Base-by-base conservation (phyloP, 2,113 vertebrate genomes). In the Grammomys surdaster region DNA sequence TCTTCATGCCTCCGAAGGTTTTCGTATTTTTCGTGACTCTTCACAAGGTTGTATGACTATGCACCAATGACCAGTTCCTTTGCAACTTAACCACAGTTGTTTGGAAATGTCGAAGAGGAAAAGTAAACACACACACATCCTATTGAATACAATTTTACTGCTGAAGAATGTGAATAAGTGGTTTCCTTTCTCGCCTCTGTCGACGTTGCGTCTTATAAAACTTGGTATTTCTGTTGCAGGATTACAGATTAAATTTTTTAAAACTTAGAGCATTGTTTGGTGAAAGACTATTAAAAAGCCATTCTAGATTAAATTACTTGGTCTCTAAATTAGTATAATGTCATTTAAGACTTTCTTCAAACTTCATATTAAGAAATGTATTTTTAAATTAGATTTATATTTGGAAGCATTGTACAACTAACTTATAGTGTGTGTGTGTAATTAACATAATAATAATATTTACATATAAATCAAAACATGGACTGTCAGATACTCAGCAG, bases 51-150 rank as follows among this genome's bases (percentile, higher is more conserved):
- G 10, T 13, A 26, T 78, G 76, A 95, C 19, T 54, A 24, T 89
- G 82, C 75, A 69, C 20, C 76, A 33, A 77, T 58, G 14, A 69
- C 31, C 76, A n/a, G 63, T 51, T 7, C 28, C 63, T 72, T 95
- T 75, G 28, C 9, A 43, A 69, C 5, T 75, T 36, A 60, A 78
- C 0, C 20, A 92, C 8, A 91, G 65, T 69, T 73, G 7, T 86
- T 89, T 85, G 88, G 12, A 96, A 94, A 95, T 72, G 20, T 73
- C 11, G 43, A 80, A 78, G 69, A 13, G 17, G 48, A 20, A 54
- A 67, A 22, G 3, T 9, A 10, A 40, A 65, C 7, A 73, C 43
- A 33, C 20, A 16, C 24, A 60, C 8, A 60, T 80, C 63, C 46
- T n/a, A 26, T 17, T 65, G 31, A n/a, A 65, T 24, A 48, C 54